Conservation (phyloP, 2,797 vertebrate genomes). For the Lagorchestes hirsutus region DNA sequence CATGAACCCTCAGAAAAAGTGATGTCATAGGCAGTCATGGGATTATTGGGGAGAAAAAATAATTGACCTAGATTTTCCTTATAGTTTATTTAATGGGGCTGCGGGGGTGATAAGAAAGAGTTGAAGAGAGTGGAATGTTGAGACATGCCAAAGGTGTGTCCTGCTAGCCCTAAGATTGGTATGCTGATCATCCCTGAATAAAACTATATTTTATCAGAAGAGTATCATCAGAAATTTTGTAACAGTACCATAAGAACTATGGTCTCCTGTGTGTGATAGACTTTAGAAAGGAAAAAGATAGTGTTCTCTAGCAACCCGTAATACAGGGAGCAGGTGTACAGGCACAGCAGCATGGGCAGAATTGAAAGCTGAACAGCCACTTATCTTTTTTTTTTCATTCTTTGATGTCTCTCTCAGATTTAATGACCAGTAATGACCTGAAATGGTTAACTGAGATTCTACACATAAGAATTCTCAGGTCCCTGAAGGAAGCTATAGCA, state of each 20-base stretch:
- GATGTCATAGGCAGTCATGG: slow-evolving; percentile 40
- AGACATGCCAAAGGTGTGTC: neutral
- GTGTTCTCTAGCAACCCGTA: neutral
- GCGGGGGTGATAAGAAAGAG: neutral
- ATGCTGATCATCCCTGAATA: neutral
- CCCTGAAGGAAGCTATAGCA: neutral
- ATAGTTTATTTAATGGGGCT: slow-evolving; percentile 12
- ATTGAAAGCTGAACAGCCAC: neutral
- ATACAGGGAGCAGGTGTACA: neutral
- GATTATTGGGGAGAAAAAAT: slow-evolving; percentile 39
- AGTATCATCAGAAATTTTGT: neutral
- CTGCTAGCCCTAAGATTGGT: slow-evolving; percentile 1
- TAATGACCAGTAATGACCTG: neutral
- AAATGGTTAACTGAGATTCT: neutral
- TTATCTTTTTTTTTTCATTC: neutral
- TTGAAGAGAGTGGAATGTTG: neutral
- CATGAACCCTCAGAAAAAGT: slow-evolving; percentile 46
- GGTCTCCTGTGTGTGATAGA: neutral
- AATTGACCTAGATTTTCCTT: slow-evolving; percentile 33
- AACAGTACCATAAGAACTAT: neutral
- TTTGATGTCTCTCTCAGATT: neutral
- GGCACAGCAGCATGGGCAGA: neutral
- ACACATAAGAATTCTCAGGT: neutral
- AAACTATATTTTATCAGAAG: neutral
- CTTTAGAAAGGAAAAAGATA: neutral